phyloP scores from a whole-genome alignment of 2,888 invertebrate species.

The Endotricha flammealis region DNA sequence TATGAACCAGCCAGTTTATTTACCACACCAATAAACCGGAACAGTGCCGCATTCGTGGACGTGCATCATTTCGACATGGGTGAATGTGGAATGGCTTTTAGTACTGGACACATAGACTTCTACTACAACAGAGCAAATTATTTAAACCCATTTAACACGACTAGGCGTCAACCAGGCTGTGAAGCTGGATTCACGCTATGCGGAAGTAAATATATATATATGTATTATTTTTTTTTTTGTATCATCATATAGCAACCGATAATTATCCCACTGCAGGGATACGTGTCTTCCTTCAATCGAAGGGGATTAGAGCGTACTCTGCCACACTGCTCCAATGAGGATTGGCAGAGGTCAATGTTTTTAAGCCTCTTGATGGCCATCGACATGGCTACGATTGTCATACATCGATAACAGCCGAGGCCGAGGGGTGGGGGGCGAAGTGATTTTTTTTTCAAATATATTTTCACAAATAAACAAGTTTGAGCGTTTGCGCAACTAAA shows the following conservation, averaged over 20 bases:
- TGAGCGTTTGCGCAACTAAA: no score
- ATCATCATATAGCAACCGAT: no score
- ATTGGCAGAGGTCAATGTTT: no score
- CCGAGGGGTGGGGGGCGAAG: no score
- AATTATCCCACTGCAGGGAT: no score
- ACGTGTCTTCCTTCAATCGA: not conserved
- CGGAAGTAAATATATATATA: slow-evolving; percentile 14
- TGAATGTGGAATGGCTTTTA: slow-evolving; percentile 51
- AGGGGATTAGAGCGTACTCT: no score
- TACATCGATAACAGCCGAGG: no score
- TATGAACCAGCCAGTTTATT: slow-evolving; percentile 39
- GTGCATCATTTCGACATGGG: slow-evolving; percentile 79
- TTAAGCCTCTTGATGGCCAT: no score
- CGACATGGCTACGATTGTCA: no score
- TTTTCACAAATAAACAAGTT: no score
- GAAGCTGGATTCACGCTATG: slow-evolving; percentile 16
- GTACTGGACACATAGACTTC: slow-evolving; percentile 59
- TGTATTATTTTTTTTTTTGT: not conserved
- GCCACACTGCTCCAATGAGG: no score
- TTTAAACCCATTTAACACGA: slow-evolving; percentile 6
- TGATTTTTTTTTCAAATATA: no score
- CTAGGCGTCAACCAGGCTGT: slow-evolving; percentile 22
- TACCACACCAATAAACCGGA: slow-evolving; percentile 30
- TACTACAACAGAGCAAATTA: slow-evolving; percentile 59
- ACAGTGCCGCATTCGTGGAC: slow-evolving; percentile 66